phyloP scores from a whole-genome alignment of 2,888 invertebrate genomes.

The Ectropis crepuscularia region DNA sequence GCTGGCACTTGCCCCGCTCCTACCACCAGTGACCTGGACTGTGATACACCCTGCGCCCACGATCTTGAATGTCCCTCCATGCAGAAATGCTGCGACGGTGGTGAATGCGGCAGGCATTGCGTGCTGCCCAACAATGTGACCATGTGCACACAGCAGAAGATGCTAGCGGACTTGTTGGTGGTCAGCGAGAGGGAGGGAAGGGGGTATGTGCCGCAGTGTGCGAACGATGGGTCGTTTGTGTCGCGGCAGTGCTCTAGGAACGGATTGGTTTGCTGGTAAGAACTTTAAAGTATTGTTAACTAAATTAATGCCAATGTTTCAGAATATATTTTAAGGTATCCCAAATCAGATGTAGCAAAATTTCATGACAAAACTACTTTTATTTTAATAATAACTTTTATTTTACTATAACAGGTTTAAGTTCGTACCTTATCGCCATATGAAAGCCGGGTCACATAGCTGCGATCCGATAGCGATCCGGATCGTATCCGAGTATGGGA shows the following conservation, averaged over 20 bases:
- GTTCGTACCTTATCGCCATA: too few relatives aligned
- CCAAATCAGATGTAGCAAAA: too few relatives aligned
- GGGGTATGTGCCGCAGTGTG: conserved; percentile 94
- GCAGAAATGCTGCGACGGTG: conserved; percentile 92
- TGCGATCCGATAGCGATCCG: too few relatives aligned
- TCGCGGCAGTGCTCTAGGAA: conserved; percentile 93
- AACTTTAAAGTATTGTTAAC: conserved; percentile 10
- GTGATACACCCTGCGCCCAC: conserved; percentile 89
- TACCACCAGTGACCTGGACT: conserved; percentile 71
- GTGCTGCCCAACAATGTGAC: conserved; percentile 90
- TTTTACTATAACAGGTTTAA: too few relatives aligned
- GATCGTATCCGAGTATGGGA: too few relatives aligned
- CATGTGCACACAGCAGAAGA: conserved; percentile 91
- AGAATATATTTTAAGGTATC: too few relatives aligned
- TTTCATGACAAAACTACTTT: too few relatives aligned
- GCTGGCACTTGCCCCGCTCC: conserved; percentile 90
- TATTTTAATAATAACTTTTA: too few relatives aligned
- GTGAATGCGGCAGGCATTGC: conserved; percentile 90
- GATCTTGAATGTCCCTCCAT: conserved; percentile 93
- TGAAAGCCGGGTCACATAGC: too few relatives aligned
- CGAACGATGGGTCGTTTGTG: conserved; percentile 88
- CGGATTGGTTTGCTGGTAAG: conserved; percentile 92
- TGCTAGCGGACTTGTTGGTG: conserved; percentile 90
- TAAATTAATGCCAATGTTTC: background rate
- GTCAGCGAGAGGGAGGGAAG: conserved; percentile 92